These are phyloP conservation scores for Chaetodon trifasciatus DNA, from an alignment of 2,797 vertebrate species.

Conservation along the genomic window DNA sequence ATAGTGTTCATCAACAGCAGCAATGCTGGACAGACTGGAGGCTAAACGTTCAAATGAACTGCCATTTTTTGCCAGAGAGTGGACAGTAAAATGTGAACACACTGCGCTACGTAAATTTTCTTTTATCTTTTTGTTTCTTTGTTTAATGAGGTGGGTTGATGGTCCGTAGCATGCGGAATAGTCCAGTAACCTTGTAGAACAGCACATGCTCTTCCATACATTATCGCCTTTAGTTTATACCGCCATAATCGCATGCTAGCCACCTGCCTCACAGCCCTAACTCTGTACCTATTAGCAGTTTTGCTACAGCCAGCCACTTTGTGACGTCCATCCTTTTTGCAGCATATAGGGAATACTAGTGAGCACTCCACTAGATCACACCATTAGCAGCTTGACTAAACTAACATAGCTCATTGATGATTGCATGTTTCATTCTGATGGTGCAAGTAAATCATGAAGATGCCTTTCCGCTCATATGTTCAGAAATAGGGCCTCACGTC, in stretches of 20 bases:
- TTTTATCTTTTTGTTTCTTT: not conserved
- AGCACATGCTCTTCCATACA: not conserved
- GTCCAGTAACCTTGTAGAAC: constrained; percentile 1
- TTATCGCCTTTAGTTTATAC: constrained; percentile 17
- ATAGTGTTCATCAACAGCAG: constrained; percentile 10
- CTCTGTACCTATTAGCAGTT: constrained; percentile 32
- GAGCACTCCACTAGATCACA: constrained; percentile 49
- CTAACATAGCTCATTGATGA: constrained; percentile 37
- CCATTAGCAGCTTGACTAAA: constrained; percentile 35
- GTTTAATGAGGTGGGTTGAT: not conserved
- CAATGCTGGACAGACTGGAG: not conserved
- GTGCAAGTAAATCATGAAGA: constrained; percentile 31
- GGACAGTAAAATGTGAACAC: not conserved
- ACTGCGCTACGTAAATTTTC: not conserved
- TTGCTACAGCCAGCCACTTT: constrained; percentile 38
- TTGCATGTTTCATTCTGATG: constrained; percentile 58
- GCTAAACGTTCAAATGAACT: constrained; percentile 8
- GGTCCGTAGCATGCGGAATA: not conserved
- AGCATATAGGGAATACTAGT: constrained; percentile 33
- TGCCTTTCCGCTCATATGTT: constrained; percentile 28
- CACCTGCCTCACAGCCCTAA: constrained; percentile 11
- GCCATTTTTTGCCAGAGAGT: not conserved
- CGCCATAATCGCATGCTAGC: constrained; percentile 4
- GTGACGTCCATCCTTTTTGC: constrained; percentile 27
- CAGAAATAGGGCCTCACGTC: constrained; percentile 28